Evolutionary conservation across 2,888 invertebrate genomes (phyloP).

Genomic region (Drosophila subquinaria): DNA sequence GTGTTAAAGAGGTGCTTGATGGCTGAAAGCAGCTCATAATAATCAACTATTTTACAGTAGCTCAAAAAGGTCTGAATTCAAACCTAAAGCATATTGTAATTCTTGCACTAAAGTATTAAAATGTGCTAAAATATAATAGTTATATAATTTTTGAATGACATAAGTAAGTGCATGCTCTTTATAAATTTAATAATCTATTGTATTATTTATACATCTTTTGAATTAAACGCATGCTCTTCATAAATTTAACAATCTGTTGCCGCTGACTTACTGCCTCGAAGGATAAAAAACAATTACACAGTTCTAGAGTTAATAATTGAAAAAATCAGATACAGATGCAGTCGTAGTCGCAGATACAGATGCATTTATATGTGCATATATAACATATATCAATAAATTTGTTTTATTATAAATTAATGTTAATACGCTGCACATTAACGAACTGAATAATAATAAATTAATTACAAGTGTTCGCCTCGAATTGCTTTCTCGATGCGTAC

Average conservation of each 20-base stretch:
- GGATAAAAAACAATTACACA: conserved; percentile 48
- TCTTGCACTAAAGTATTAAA: neutral
- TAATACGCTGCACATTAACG: conserved; percentile 61
- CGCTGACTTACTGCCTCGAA: neutral
- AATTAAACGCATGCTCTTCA: neutral
- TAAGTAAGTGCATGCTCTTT: too few species aligned
- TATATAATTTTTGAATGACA: too few species aligned
- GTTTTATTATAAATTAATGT: conserved; percentile 50
- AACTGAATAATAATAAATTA: conserved; percentile 57
- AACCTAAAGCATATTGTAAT: neutral
- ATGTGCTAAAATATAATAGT: neutral
- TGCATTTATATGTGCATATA: conserved; percentile 3
- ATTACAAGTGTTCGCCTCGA: conserved; percentile 50
- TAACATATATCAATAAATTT: neutral
- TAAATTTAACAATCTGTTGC: neutral
- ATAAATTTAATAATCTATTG: too few species aligned
- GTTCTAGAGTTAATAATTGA: conserved; percentile 42
- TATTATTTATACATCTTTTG: too few species aligned
- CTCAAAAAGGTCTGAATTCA: neutral
- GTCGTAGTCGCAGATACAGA: conserved; percentile 8
- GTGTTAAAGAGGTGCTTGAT: neutral
- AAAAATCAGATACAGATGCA: conserved; percentile 26
- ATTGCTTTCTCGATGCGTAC: conserved; percentile 16
- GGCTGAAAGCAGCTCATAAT: neutral
- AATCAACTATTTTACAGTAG: neutral